Base-by-base conservation (phyloP, 1,140 invertebrate genomes). In the Ruditapes philippinarum region DNA sequence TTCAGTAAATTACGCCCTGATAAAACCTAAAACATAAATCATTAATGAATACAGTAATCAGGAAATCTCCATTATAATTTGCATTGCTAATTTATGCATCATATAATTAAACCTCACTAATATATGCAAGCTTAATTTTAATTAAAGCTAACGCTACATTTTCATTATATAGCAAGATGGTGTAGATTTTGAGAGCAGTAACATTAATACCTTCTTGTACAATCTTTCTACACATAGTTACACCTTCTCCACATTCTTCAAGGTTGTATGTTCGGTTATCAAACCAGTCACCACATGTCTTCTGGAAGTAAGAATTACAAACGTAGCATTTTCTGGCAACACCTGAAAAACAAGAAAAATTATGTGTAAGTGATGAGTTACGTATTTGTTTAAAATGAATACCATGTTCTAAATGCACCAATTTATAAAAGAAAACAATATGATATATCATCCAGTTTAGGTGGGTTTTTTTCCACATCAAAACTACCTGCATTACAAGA, bases 161-260 rank as follows among this genome's bases (percentile, higher is more conserved):
- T n/a, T n/a, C n/a, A n/a, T n/a, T n/a, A n/a, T n/a, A n/a, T n/a
- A n/a, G n/a, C n/a, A n/a, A n/a, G n/a, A n/a, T n/a, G n/a, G n/a
- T n/a, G n/a, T n/a, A n/a, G n/a, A n/a, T n/a, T n/a, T n/a, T n/a
- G n/a, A n/a, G n/a, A n/a, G n/a, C n/a, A n/a, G n/a, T n/a, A n/a
- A n/a, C n/a, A n/a, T n/a, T n/a, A n/a, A n/a, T 89, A 95, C 95
- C 93, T 95, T 95, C 95, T 85, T 96, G 95, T 3, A 95, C 94
- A 89, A 95, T 93, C 92, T 96, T 96, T 38, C 95, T 86, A 89
- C 95, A 96, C 91, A 93, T 94, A 0, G 88, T 93, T 2, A 92
- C 92, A 60, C 92, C 85, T n/a, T 70, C 62, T 25, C 62, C 28
- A 92, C 95, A 96, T 17, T 93, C 89, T 22, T 91, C 89, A 31